Conservation (phyloP, 2,888 invertebrate genomes). For the Drosophila subquinaria region DNA sequence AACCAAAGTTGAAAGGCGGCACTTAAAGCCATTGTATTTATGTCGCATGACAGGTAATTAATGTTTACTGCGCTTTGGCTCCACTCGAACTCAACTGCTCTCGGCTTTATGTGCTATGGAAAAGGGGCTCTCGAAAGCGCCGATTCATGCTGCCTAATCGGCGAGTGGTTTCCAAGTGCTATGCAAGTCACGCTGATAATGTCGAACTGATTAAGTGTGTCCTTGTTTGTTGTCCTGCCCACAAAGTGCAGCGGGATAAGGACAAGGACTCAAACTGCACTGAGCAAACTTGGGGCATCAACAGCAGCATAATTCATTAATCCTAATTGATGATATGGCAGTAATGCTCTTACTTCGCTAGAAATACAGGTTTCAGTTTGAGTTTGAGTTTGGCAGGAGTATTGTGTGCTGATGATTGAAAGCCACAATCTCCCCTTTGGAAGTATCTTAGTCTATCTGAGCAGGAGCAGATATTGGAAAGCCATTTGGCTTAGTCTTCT, state of each 20-base stretch:
- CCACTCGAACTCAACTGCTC: constrained; percentile 29
- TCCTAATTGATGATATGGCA: constrained; percentile 45
- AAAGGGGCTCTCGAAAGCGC: constrained; percentile 15
- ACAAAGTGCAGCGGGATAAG: constrained; percentile 33
- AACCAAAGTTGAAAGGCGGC: constrained; percentile 24
- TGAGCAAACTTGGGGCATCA: constrained; percentile 21
- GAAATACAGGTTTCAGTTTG: background rate
- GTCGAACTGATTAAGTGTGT: constrained; percentile 80
- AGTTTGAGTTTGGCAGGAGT: background rate
- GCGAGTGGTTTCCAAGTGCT: constrained; percentile 50
- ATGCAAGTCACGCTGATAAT: constrained; percentile 76
- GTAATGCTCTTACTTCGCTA: constrained; percentile 8
- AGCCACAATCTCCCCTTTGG: background rate
- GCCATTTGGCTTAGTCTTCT: too few relatives aligned
- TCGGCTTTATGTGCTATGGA: constrained; percentile 11
- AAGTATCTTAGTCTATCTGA: background rate
- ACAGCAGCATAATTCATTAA: constrained; percentile 55
- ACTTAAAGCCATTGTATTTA: constrained; percentile 25
- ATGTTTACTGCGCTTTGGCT: constrained; percentile 39
- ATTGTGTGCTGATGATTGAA: constrained; percentile 2
- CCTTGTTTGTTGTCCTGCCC: constrained; percentile 46
- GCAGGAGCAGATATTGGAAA: background rate
- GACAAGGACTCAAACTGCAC: constrained; percentile 26
- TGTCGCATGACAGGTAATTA: constrained; percentile 47
- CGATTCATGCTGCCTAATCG: constrained; percentile 60